Percentiles rank a stretch among this genome's conserved stretches.
These are phyloP conservation scores for Sympetrum striolatum DNA, from an alignment of 2,888 invertebrate genomes.

Conservation along the genomic window DNA sequence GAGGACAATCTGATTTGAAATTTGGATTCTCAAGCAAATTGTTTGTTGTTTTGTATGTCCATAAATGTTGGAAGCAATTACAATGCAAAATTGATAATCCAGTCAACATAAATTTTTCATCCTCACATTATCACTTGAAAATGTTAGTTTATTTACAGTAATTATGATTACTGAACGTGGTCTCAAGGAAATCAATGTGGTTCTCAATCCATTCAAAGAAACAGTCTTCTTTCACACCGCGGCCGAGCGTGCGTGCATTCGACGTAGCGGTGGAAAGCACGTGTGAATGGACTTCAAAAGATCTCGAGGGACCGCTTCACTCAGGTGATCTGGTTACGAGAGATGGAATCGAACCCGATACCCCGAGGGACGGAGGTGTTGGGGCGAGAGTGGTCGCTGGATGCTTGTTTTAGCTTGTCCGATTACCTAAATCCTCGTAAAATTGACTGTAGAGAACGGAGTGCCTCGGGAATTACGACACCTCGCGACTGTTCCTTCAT, in stretches of 20 bases:
- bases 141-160: slow-evolving; percentile 4
- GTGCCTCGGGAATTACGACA: too few species aligned
- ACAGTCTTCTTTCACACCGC: not conserved
- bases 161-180: not conserved
- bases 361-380: not conserved
- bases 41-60: not conserved
- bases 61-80: not conserved
- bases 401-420: not conserved
- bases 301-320: not conserved
- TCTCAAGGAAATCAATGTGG: not conserved
- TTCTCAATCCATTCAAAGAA: not conserved
- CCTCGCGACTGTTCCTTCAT: too few species aligned
- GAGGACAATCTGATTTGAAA: not conserved
- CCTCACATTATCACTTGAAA: not conserved
- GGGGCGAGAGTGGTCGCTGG: not conserved
- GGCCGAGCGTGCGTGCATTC: not conserved
- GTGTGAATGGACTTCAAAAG: slow-evolving; percentile 3
- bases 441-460: too few species aligned
- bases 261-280: too few species aligned
- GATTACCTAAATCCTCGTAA: not conserved
- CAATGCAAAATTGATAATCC: not conserved
- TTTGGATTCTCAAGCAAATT: not conserved
- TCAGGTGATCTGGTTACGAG: not conserved
- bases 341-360: not conserved
- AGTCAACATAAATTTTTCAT: not conserved